phyloP scores from a whole-genome alignment of 2,888 invertebrate genomes.

The Cataglyphis rosenhaueri region DNA sequence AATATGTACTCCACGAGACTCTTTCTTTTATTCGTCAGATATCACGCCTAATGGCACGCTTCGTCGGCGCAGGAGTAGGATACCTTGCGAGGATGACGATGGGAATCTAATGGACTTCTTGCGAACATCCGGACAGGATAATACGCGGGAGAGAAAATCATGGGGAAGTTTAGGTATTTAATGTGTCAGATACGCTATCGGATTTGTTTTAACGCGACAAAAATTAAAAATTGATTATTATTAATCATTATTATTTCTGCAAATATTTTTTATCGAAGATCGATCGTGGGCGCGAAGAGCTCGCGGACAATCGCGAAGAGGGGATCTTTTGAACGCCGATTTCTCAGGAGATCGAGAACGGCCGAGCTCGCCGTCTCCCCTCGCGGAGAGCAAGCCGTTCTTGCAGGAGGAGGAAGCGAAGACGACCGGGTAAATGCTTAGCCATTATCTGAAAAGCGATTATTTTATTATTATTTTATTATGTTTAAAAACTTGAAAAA shows the following conservation, averaged over 20 bases:
- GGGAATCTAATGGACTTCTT: constrained; percentile 95
- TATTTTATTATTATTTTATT: neutral
- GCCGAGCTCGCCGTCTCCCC: constrained; percentile 89
- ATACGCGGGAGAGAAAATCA: constrained; percentile 91
- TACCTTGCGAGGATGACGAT: constrained; percentile 94
- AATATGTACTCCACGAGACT: neutral
- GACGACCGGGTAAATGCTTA: constrained; percentile 87
- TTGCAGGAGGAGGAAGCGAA: constrained; percentile 87
- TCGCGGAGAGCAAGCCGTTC: constrained; percentile 87
- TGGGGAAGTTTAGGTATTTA: constrained; percentile 93
- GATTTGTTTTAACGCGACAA: neutral
- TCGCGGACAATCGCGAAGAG: constrained; percentile 91
- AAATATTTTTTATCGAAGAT: constrained; percentile 86
- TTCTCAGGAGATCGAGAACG: constrained; percentile 91
- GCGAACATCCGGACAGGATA: constrained; percentile 91
- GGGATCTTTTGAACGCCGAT: constrained; percentile 91
- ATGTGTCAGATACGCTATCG: neutral
- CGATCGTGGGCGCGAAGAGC: constrained; percentile 95
- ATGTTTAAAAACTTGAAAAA: neutral
- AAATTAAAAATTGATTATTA: no score
- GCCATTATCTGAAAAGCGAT: neutral
- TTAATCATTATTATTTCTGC: neutral
- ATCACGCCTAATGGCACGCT: constrained; percentile 96
- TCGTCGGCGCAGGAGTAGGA: constrained; percentile 92
- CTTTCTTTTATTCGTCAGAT: constrained; percentile 86